Evolutionary conservation across 2,888 invertebrate genomes (phyloP).

Genomic region (Allygus modestus): DNA sequence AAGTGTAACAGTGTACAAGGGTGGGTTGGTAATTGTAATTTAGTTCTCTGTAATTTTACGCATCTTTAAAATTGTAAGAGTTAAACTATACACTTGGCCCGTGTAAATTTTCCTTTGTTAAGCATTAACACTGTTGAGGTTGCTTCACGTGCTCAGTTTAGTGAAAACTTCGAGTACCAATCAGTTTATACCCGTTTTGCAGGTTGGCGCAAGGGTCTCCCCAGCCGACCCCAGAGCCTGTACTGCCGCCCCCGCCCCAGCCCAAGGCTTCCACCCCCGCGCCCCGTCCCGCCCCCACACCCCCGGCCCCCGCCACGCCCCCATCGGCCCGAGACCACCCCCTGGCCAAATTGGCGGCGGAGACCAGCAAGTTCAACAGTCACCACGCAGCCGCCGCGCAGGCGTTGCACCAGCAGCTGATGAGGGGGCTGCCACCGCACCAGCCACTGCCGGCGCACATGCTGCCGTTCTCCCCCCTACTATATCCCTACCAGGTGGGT

Average conservation of each 20-base stretch:
- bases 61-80: too few relatives aligned
- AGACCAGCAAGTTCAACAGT: conserved; percentile 71
- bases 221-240: conserved; percentile 76
- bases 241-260: conserved; percentile 69
- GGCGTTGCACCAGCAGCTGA: conserved; percentile 70
- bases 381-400: conserved; percentile 76
- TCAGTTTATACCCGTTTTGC: too few relatives aligned
- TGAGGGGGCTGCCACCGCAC: conserved; percentile 72
- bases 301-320: conserved; percentile 72
- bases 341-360: conserved; percentile 71
- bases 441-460: conserved; percentile 88
- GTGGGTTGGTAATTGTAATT: too few relatives aligned
- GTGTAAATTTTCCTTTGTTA: too few relatives aligned
- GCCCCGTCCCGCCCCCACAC: conserved; percentile 58
- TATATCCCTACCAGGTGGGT: conserved; percentile 90
- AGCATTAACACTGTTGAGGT: too few relatives aligned
- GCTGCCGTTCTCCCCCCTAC: conserved; percentile 91
- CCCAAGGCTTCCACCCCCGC: conserved; percentile 65
- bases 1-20: too few relatives aligned
- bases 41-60: too few relatives aligned
- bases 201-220: conserved; percentile 78
- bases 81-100: too few relatives aligned
- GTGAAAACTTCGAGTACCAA: too few relatives aligned
- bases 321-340: conserved; percentile 74
- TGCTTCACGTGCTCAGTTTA: too few relatives aligned